These are phyloP conservation scores for Fragum whitleyi DNA, from an alignment of 2,888 invertebrate genomes.

Conservation along the genomic window DNA sequence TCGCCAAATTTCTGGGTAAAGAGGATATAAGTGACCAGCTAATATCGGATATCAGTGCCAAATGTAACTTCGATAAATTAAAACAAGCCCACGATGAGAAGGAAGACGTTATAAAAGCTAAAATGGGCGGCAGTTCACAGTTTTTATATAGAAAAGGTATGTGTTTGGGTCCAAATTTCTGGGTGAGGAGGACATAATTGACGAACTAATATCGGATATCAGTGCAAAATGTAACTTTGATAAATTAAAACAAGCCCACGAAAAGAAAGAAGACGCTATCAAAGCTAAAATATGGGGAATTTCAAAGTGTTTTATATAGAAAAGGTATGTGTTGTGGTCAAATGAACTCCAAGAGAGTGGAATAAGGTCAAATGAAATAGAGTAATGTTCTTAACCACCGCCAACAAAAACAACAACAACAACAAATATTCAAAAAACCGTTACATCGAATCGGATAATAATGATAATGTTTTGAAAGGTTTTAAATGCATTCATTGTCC, in stretches of 20 bases:
- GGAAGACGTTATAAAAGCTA: background rate
- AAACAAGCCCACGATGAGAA: background rate
- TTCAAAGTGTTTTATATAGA: too few relatives aligned
- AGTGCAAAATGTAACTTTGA: background rate
- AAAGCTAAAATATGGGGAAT: background rate
- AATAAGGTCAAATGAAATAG: too few relatives aligned
- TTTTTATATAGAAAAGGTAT: slow-evolving; percentile 14
- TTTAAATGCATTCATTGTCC: too few relatives aligned
- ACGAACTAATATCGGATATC: background rate
- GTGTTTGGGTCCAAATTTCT: background rate
- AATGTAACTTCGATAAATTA: slow-evolving; percentile 4
- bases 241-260: background rate
- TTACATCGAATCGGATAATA: too few relatives aligned
- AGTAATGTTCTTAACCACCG: too few relatives aligned
- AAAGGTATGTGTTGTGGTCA: background rate
- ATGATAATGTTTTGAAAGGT: too few relatives aligned
- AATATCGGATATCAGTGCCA: background rate
- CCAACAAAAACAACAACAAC: too few relatives aligned
- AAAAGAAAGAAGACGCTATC: background rate
- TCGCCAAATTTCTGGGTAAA: slow-evolving; percentile 5
- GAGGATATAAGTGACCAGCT: background rate
- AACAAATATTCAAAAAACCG: too few relatives aligned
- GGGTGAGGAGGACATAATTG: background rate
- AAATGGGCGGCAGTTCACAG: background rate
- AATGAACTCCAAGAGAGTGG: background rate